Base-by-base conservation (phyloP, 1,140 invertebrate species). In the Drosophila sp. region DNA sequence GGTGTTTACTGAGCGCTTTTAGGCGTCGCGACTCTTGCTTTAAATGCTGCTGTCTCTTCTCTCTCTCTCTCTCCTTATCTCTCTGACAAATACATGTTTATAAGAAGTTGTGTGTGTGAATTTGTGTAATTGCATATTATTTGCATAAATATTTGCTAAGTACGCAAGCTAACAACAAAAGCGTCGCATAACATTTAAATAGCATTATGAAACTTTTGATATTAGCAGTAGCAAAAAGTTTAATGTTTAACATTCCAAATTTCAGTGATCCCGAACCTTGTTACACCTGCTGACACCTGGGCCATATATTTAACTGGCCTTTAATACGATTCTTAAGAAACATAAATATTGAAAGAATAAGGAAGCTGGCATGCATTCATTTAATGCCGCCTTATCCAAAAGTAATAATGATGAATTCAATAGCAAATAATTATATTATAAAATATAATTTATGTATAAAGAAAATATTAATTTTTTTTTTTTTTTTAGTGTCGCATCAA, bases 71-170 rank as follows among this genome's bases (percentile, higher is more conserved):
- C 5, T 13, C 21, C 25, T 6, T 46, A 9, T 4, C 21, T 13
- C 45, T 29, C 46, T 2, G 25, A 32, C 27, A 32, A n/a, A 14
- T 8, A 13, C 16, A 43, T 27, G 16, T 43, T 21, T 21, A 21
- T 21, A 18, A 50, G 25, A 32, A 6, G 14, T 7, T 41, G 34
- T 21, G n/a, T 64, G 56, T 36, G 57, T 38, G 40, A 51, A 13
- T 78, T 38, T 58, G 69, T 78, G 82, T 87, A 86, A 86, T 86
- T 86, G 81, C 78, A 86, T 86, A 86, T 81, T 80, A 86, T 86
- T 86, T 86, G 81, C 81, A 86, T 86, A 86, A 86, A 86, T 86
- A 86, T 86, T 86, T 87, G 61, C 71, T 50, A 66, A 86, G 78
- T 78, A 80, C 71, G 69, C 67, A 27, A 51, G 11, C 48, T 41